phyloP scores from a whole-genome alignment of 2,797 vertebrate species.

The Clarias platycephalus region DNA sequence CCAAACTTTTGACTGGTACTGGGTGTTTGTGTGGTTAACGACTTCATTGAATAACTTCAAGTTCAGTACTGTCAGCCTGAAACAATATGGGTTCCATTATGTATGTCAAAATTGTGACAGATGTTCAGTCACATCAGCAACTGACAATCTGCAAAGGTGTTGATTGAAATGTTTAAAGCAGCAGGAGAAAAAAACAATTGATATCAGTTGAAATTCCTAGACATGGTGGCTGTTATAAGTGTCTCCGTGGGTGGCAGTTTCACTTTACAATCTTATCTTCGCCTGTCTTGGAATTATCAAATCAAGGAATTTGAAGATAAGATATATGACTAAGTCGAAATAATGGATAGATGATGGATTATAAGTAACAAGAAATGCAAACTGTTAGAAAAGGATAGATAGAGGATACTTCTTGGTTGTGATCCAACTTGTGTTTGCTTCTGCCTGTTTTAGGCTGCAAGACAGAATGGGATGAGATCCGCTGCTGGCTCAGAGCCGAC shows the following conservation, averaged over 20 bases:
- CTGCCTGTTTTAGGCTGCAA: constrained; percentile 69
- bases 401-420: constrained; percentile 8
- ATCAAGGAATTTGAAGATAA: not conserved
- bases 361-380: not conserved
- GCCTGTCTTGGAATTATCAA: not conserved
- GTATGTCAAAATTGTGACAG: not conserved
- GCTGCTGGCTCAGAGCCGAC: constrained; percentile 78
- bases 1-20: too few species aligned
- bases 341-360: not conserved
- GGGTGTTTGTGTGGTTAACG: not conserved
- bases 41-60: not conserved
- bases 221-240: not conserved
- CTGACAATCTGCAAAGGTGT: not conserved
- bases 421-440: not conserved
- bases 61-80: not conserved
- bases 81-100: not conserved
- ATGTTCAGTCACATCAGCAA: not conserved
- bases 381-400: not conserved
- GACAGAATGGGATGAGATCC: constrained; percentile 82
- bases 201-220: not conserved
- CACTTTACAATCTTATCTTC: not conserved
- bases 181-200: not conserved
- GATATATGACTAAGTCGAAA: not conserved
- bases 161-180: not conserved
- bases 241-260: not conserved